Conservation (phyloP, 2,797 vertebrate genomes). For the Hoplostethus mediterraneus region DNA sequence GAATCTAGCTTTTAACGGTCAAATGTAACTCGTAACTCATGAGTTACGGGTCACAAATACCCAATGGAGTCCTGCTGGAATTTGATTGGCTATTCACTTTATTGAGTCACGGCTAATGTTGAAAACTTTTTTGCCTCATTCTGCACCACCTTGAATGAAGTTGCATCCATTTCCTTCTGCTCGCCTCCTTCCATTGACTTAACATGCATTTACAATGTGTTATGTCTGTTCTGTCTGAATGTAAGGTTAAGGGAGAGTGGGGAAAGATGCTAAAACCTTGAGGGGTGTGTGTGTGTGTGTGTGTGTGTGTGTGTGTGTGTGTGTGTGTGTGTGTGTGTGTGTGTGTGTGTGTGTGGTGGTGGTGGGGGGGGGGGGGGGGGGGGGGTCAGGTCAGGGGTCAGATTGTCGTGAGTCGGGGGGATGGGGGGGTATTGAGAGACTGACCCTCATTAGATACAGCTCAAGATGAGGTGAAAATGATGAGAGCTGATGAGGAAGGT, state of each 20-base stretch:
- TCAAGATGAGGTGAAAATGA: conserved; percentile 63
- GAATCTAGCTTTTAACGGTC: neutral
- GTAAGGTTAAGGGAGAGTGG: neutral
- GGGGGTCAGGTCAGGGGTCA: conserved; percentile 62
- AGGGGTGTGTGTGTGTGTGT: neutral
- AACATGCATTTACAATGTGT: neutral
- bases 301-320: too few species aligned
- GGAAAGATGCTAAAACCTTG: conserved; percentile 3
- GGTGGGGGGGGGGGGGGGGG: neutral
- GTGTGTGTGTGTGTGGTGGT: too few species aligned
- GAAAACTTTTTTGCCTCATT: too few species aligned
- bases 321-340: too few species aligned
- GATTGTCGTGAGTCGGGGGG: conserved; percentile 34
- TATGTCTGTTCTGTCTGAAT: conserved; percentile 4
- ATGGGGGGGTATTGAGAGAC: conserved; percentile 37
- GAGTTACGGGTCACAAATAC: too few species aligned
- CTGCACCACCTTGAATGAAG: too few species aligned
- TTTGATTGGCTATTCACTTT: too few species aligned
- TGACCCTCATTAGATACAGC: conserved; percentile 69
- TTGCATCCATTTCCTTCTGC: too few species aligned
- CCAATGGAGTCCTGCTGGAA: too few species aligned
- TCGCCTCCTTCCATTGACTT: neutral
- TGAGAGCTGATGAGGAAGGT: conserved; percentile 65
- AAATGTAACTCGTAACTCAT: too few species aligned
- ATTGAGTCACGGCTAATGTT: too few species aligned